Evolutionary conservation across 2,113 vertebrate species (phyloP).

Genomic region (Alexandromys fortis): DNA sequence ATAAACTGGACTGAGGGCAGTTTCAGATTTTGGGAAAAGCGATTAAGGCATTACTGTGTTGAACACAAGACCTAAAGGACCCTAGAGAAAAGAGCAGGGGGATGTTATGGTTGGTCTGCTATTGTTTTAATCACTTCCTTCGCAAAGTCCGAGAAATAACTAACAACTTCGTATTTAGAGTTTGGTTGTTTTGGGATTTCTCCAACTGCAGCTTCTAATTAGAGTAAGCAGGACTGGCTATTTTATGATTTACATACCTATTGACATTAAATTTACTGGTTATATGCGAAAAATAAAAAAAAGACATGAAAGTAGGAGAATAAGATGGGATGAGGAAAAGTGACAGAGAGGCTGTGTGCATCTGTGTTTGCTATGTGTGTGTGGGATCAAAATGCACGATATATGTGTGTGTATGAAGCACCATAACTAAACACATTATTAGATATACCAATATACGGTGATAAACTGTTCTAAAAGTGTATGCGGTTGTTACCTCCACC

Average conservation of each 20-base stretch:
- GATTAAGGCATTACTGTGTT: neutral
- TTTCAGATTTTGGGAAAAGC: neutral
- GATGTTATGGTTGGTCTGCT: neutral
- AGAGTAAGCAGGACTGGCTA: neutral
- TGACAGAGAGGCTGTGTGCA: neutral
- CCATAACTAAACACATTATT: neutral
- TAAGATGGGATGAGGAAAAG: neutral
- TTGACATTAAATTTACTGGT: neutral
- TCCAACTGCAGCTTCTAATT: neutral
- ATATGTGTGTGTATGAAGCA: neutral
- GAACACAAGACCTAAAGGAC: neutral
- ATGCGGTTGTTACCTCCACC: slow-evolving; percentile 90
- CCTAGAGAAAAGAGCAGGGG: neutral
- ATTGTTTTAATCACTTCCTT: neutral
- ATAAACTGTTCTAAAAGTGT: neutral
- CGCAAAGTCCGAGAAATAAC: neutral
- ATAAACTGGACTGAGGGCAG: neutral
- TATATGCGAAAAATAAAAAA: neutral
- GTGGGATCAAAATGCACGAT: neutral
- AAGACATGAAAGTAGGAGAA: neutral
- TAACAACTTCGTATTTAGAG: neutral
- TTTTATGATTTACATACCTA: neutral
- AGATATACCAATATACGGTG: neutral
- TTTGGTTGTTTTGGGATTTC: neutral
- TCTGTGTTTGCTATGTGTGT: no score